These are phyloP conservation scores for Thera obeliscata DNA, from an alignment of 2,888 invertebrate genomes.

Conservation along the genomic window DNA sequence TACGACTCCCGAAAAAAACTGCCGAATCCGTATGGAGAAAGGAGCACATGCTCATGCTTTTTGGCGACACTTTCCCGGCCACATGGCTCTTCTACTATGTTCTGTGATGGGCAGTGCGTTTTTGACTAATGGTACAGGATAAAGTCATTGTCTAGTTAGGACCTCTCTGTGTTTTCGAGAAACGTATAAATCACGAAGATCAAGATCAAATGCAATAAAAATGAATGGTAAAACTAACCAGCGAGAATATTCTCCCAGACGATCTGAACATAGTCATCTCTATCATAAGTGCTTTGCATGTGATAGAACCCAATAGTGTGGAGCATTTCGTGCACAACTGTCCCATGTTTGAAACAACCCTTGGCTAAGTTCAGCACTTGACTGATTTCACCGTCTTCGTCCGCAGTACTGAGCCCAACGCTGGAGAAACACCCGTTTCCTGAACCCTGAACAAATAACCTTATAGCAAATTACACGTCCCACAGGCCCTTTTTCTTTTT, in stretches of 20 bases:
- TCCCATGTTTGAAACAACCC: conserved; percentile 85
- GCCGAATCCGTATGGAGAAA: too few species aligned
- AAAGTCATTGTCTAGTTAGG: too few species aligned
- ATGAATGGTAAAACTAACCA: conserved; percentile 63
- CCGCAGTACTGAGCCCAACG: conserved; percentile 64
- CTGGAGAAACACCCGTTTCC: conserved; percentile 81
- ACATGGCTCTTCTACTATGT: too few species aligned
- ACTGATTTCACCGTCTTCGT: conserved; percentile 54
- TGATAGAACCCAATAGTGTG: conserved; percentile 93
- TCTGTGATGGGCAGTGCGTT: too few species aligned
- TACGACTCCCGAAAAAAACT: too few species aligned
- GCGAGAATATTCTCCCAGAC: conserved; percentile 88
- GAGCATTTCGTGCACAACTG: conserved; percentile 90
- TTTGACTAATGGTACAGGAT: too few species aligned
- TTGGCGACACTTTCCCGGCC: too few species aligned
- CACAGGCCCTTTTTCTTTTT: not conserved
- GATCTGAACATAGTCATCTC: conserved; percentile 90
- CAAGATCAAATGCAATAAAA: not conserved
- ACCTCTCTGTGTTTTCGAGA: too few species aligned
- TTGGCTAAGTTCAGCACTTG: conserved; percentile 83
- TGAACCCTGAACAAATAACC: conserved; percentile 86
- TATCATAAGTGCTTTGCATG: conserved; percentile 91
- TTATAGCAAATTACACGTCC: not conserved
- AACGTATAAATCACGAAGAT: too few species aligned
- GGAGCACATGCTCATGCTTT: too few species aligned